Conservation (phyloP, 2,797 vertebrate genomes). For the Lacerta agilis region DNA sequence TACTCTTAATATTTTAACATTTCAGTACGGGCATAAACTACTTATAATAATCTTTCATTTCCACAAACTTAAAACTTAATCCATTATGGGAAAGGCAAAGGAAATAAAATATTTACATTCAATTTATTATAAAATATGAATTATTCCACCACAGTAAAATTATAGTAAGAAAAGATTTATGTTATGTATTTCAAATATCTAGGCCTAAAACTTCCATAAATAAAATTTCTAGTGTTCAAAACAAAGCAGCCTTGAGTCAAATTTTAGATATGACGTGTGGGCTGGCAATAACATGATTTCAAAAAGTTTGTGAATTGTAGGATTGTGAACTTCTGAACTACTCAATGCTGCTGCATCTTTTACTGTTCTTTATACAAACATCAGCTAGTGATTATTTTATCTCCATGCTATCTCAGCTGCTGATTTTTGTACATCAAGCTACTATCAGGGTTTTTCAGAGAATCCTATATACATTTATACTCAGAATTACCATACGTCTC, state of each 20-base stretch:
- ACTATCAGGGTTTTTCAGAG: background rate
- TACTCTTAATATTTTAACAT: conserved; percentile 20
- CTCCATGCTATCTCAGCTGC: background rate
- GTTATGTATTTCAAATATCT: background rate
- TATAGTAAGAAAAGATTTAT: background rate
- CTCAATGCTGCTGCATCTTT: background rate
- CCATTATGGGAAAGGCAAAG: background rate
- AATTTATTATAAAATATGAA: background rate
- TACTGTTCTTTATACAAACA: background rate
- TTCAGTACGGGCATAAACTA: conserved; percentile 27
- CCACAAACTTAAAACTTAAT: background rate
- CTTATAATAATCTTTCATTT: conserved; percentile 37
- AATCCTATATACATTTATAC: no score
- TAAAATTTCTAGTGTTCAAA: background rate
- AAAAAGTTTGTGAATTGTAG: background rate
- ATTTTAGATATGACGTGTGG: background rate
- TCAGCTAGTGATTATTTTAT: background rate
- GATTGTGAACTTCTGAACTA: background rate
- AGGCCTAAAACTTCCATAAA: no score
- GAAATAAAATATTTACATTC: background rate
- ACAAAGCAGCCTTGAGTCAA: background rate
- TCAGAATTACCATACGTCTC: background rate
- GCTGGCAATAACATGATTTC: background rate
- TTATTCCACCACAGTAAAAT: background rate
- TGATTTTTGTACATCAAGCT: background rate